Percentiles rank a stretch among this genome's conserved stretches.
Evolutionary conservation across 2,888 invertebrate genomes (phyloP).

Genomic region (Schrankia costaestrigalis): DNA sequence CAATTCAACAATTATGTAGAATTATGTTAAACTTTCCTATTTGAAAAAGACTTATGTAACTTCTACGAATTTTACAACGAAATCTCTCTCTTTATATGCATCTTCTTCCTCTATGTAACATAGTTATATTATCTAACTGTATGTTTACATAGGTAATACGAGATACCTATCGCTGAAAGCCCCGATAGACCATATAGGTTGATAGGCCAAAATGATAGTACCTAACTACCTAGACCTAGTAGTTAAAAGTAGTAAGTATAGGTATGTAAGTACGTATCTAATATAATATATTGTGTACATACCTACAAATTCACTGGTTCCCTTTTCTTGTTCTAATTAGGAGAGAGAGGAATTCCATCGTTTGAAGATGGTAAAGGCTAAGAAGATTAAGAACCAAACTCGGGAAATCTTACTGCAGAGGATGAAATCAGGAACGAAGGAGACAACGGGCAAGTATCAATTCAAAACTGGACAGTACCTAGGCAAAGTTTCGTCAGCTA

Average conservation of each 20-base stretch:
- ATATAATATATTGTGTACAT: too few relatives aligned
- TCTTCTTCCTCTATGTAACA: neutral
- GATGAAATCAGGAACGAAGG: slow-evolving; percentile 11
- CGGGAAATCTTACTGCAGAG: slow-evolving; percentile 25
- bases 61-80: too few relatives aligned
- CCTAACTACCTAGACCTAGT: too few relatives aligned
- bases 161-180: too few relatives aligned
- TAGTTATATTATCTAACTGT: neutral
- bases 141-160: too few relatives aligned
- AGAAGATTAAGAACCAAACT: slow-evolving; percentile 54
- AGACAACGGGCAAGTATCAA: slow-evolving; percentile 25
- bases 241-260: too few relatives aligned
- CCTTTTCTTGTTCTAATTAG: slow-evolving; percentile 38
- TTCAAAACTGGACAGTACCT: slow-evolving; percentile 12
- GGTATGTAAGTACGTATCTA: too few relatives aligned
- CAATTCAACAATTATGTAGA: neutral
- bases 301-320: neutral
- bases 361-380: slow-evolving; percentile 73
- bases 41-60: too few relatives aligned
- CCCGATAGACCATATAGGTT: too few relatives aligned
- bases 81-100: neutral
- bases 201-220: too few relatives aligned
- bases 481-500: too few relatives aligned
- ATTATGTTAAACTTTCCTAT: neutral
- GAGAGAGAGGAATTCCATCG: slow-evolving; percentile 76